A percentile compares a stretch with the other conserved stretches of the same genome.
Evolutionary conservation across 2,113 vertebrate genomes (phyloP).

Genomic region (Gnathonemus longibarbis): DNA sequence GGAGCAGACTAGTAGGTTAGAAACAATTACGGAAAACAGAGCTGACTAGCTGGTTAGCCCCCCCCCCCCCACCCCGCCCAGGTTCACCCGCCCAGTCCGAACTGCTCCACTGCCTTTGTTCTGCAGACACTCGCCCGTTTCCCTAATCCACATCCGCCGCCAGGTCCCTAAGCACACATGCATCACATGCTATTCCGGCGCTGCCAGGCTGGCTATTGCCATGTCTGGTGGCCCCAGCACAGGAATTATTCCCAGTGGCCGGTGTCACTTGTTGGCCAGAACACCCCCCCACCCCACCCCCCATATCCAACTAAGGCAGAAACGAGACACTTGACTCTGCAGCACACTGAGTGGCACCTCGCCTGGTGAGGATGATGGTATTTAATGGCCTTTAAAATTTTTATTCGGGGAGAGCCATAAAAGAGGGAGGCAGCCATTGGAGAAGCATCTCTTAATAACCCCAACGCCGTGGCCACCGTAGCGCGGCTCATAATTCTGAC

Average conservation of each 20-base stretch:
- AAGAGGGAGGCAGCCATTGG: conserved; percentile 76
- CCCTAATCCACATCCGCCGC: background rate
- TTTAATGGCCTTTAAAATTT: conserved; percentile 94
- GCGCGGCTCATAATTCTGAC: conserved; percentile 73
- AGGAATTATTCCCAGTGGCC: background rate
- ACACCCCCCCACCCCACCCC: conserved; percentile 33
- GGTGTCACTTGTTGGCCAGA: background rate
- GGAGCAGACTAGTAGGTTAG: background rate
- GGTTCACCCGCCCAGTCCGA: background rate
- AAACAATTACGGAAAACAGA: background rate
- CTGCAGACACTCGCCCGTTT: background rate
- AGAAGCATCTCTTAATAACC: conserved; percentile 83
- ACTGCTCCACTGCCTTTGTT: background rate
- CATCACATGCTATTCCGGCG: background rate
- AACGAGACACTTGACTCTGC: conserved; percentile 79
- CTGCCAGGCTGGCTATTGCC: background rate
- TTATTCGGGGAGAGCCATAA: conserved; percentile 78
- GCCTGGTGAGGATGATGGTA: conserved; percentile 73
- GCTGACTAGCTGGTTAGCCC: background rate
- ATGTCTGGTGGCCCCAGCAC: background rate
- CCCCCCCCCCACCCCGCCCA: background rate
- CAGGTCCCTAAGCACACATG: background rate
- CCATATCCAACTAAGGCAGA: conserved; percentile 58
- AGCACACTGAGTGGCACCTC: conserved; percentile 74
- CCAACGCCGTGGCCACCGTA: conserved; percentile 81